These are phyloP conservation scores for Guaruba guarouba DNA, from an alignment of 2,113 vertebrate genomes.

Conservation along the genomic window DNA sequence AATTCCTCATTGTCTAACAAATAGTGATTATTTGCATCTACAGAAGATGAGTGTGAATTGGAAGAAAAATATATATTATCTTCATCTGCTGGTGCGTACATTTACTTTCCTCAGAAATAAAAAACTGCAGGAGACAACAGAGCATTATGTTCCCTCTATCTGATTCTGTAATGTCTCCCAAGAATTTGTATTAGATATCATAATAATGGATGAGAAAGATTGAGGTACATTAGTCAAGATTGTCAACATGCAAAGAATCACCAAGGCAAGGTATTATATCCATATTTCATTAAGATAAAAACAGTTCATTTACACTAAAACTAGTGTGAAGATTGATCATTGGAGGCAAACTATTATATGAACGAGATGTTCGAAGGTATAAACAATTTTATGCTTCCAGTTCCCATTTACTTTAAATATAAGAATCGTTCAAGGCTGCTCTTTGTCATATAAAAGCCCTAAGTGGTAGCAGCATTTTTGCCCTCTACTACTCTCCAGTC, in stretches of 20 bases:
- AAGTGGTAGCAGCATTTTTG: neutral
- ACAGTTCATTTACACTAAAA: neutral
- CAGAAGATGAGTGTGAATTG: neutral
- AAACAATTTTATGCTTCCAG: neutral
- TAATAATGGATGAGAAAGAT: constrained; percentile 39
- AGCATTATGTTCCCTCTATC: neutral
- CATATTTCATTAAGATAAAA: constrained; percentile 58
- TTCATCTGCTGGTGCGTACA: neutral
- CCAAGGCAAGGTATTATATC: constrained; percentile 16
- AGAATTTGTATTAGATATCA: constrained; percentile 10
- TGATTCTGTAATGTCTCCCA: neutral
- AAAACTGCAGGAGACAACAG: neutral
- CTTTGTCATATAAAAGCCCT: neutral
- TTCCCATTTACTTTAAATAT: neutral
- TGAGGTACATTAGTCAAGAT: constrained; percentile 17
- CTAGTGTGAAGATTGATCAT: constrained; percentile 30
- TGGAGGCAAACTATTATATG: neutral
- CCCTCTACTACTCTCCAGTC: neutral
- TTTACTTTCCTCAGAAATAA: neutral
- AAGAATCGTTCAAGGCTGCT: neutral
- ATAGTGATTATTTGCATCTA: neutral
- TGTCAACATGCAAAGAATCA: constrained; percentile 43
- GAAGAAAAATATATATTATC: neutral
- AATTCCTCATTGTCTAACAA: neutral
- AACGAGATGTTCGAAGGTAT: constrained; percentile 4